These are phyloP conservation scores for Planiliza haematocheilus DNA, from an alignment of 2,113 vertebrate genomes.

Conservation along the genomic window DNA sequence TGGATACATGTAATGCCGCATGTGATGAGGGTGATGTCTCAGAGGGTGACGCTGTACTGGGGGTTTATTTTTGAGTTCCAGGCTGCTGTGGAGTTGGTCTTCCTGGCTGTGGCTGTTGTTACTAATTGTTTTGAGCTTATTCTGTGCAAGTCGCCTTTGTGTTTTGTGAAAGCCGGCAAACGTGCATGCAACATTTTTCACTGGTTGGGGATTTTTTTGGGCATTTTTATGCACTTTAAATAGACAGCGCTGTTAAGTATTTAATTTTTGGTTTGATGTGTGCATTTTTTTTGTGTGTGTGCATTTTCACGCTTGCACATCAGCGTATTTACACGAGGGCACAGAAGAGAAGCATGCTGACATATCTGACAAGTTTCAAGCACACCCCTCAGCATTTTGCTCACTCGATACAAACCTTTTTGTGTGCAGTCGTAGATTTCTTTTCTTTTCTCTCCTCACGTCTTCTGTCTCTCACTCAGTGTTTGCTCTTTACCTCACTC, in stretches of 20 bases:
- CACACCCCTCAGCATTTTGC: conserved; percentile 38
- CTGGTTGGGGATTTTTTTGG: conserved; percentile 50
- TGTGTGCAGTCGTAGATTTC: conserved; percentile 53
- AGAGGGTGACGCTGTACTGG: conserved; percentile 31
- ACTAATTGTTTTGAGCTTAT: conserved; percentile 46
- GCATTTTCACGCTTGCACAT: conserved; percentile 25
- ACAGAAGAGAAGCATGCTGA: conserved; percentile 45
- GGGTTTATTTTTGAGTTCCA: conserved; percentile 54
- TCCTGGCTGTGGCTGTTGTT: conserved; percentile 27
- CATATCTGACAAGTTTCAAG: conserved; percentile 39
- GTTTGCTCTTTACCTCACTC: conserved; percentile 15
- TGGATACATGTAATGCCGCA: conserved; percentile 53
- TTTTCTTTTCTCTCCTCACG: conserved; percentile 49
- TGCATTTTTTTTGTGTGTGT: conserved; percentile 29
- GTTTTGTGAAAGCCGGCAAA: conserved; percentile 34
- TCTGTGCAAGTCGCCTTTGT: conserved; percentile 17
- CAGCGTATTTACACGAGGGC: not conserved
- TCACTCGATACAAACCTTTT: conserved; percentile 50
- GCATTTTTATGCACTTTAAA: conserved; percentile 20
- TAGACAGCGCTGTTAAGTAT: conserved; percentile 25
- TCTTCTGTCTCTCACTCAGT: conserved; percentile 38
- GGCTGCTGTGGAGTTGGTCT: conserved; percentile 35
- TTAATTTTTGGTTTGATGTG: conserved; percentile 40
- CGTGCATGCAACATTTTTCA: conserved; percentile 57
- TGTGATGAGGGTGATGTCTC: conserved; percentile 46